phyloP scores from a whole-genome alignment of 1,140 invertebrate species.

The Drosophila ambigua region DNA sequence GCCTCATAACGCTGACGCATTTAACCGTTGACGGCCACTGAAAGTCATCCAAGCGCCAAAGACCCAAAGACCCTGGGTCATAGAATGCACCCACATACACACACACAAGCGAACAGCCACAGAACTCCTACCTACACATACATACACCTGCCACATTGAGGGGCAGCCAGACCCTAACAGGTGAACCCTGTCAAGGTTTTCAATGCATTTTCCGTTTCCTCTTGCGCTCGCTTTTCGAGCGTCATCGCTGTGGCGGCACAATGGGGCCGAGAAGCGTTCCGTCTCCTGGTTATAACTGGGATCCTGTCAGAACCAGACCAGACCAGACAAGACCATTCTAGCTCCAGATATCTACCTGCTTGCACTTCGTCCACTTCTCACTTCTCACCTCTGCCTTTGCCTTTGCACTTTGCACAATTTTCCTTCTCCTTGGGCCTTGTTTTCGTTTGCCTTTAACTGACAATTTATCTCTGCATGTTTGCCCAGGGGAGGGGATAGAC shows the following conservation, averaged over 20 bases:
- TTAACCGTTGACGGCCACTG: slow-evolving; percentile 37
- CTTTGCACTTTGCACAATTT: slow-evolving; percentile 74
- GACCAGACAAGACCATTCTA: background rate
- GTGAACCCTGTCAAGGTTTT: slow-evolving; percentile 7
- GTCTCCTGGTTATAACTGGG: background rate
- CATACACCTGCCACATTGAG: slow-evolving; percentile 11
- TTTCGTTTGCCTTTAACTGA: slow-evolving; percentile 67
- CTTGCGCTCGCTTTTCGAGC: too few species aligned
- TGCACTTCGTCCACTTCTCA: slow-evolving; percentile 12
- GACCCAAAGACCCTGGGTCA: slow-evolving; percentile 29
- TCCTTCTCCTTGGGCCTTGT: slow-evolving; percentile 47
- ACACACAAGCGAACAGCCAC: slow-evolving; percentile 4
- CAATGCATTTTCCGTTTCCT: slow-evolving; percentile 33
- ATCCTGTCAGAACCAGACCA: slow-evolving; percentile 40
- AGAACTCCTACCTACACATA: too few species aligned
- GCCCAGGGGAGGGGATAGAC: slow-evolving; percentile 21
- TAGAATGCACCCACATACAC: background rate
- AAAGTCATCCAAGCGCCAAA: slow-evolving; percentile 42
- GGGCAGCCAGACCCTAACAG: background rate
- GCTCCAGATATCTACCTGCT: slow-evolving; percentile 19
- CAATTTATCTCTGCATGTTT: slow-evolving; percentile 75
- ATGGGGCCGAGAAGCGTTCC: slow-evolving; percentile 3
- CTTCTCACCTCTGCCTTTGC: slow-evolving; percentile 38
- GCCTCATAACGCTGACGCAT: slow-evolving; percentile 2
- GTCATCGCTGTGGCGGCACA: slow-evolving; percentile 8